phyloP scores from a whole-genome alignment of 2,113 vertebrate species.

The Tauraco erythrolophus region DNA sequence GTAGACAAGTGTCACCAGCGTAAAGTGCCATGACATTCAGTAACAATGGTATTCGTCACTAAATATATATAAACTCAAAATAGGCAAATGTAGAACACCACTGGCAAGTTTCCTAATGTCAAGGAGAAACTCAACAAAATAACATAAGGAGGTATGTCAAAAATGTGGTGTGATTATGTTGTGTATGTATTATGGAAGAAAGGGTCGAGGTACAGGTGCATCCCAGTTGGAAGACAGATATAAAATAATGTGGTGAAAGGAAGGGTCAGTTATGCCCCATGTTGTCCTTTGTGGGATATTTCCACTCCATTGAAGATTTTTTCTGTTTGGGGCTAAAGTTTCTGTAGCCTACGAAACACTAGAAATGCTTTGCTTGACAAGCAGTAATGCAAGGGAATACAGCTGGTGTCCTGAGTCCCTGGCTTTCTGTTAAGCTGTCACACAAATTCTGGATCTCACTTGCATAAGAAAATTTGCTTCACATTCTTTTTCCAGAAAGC shows the following conservation, averaged over 20 bases:
- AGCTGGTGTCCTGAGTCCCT: neutral
- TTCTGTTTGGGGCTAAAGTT: neutral
- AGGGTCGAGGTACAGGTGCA: neutral
- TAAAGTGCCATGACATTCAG: slow-evolving; percentile 16
- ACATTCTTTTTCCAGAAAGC: neutral
- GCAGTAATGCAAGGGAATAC: neutral
- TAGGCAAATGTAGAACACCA: neutral
- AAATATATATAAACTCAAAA: slow-evolving; percentile 21
- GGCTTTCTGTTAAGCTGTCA: neutral
- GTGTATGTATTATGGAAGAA: neutral
- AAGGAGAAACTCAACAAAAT: neutral
- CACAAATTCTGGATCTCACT: neutral
- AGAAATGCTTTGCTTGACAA: neutral
- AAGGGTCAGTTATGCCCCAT: neutral
- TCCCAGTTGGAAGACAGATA: neutral
- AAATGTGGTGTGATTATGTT: neutral
- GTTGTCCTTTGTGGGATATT: neutral
- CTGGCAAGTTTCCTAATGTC: neutral
- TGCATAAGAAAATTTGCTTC: neutral
- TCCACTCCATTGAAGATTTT: neutral
- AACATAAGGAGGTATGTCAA: neutral
- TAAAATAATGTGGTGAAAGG: neutral
- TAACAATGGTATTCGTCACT: slow-evolving; percentile 16
- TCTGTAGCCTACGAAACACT: neutral
- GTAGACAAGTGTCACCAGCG: neutral